Evolutionary conservation across 1,140 invertebrate species (phyloP).

Genomic region (Uloborus diversus): DNA sequence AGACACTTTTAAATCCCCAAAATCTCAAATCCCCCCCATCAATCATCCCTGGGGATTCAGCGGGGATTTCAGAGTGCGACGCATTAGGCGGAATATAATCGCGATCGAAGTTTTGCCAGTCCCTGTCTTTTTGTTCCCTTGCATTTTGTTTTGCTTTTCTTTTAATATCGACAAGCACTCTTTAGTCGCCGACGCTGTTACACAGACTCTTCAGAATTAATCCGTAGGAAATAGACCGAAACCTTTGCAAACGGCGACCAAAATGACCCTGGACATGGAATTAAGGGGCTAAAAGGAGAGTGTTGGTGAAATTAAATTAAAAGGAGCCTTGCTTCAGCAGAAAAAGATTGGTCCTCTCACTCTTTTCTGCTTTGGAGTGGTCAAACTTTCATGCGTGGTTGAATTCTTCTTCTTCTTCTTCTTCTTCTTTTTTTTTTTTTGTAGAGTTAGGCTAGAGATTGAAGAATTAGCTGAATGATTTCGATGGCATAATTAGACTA

Average conservation of each 20-base stretch:
- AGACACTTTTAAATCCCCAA: constrained; percentile 55
- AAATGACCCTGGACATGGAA: constrained; percentile 29
- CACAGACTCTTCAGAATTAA: constrained; percentile 39
- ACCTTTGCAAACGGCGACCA: neutral
- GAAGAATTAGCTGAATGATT: too few relatives aligned
- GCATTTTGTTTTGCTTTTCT: constrained; percentile 17
- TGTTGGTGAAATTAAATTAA: too few relatives aligned
- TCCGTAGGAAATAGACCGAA: constrained; percentile 35
- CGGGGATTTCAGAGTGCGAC: constrained; percentile 47
- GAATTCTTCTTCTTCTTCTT: neutral
- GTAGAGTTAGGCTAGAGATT: too few relatives aligned
- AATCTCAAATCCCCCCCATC: constrained; percentile 51
- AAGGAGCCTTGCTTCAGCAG: neutral
- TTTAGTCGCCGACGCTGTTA: constrained; percentile 35
- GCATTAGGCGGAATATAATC: constrained; percentile 55
- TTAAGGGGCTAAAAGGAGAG: constrained; percentile 36
- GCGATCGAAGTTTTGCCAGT: constrained; percentile 51
- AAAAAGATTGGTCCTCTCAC: neutral
- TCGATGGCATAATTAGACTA: too few relatives aligned
- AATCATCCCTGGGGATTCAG: constrained; percentile 40
- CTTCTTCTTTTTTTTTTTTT: neutral
- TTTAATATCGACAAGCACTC: constrained; percentile 38
- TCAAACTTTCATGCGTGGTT: neutral
- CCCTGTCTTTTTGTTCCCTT: constrained; percentile 28
- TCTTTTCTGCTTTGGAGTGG: neutral